These are phyloP conservation scores for Mormyrops attenuatus DNA, from an alignment of 2,797 vertebrate genomes.

Conservation along the genomic window DNA sequence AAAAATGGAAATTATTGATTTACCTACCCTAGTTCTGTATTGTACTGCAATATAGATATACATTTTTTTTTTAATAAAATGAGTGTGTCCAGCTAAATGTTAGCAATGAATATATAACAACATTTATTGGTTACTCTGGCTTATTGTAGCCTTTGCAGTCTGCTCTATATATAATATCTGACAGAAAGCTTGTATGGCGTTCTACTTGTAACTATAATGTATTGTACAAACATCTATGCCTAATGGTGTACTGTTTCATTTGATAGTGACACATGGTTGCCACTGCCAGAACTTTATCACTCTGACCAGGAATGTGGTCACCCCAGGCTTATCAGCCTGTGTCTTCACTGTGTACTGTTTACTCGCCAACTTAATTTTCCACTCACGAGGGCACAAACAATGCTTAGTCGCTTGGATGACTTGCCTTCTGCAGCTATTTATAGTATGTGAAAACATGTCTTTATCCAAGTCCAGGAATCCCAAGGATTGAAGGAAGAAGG, in stretches of 20 bases:
- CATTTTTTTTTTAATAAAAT: not conserved
- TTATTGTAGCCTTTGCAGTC: not conserved
- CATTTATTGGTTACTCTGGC: not conserved
- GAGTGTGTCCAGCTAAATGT: not conserved
- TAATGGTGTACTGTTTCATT: not conserved
- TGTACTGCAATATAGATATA: not conserved
- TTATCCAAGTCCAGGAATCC: constrained; percentile 18
- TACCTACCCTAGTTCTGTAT: not conserved
- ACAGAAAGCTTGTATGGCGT: not conserved
- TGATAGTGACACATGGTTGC: not conserved
- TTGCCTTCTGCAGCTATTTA: constrained; percentile 13
- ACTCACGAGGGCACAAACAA: constrained; percentile 9
- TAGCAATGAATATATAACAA: not conserved
- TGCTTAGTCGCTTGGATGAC: not conserved
- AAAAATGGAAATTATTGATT: not conserved
- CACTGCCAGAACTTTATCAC: constrained; percentile 10
- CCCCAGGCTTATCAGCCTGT: not conserved
- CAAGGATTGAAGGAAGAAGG: not conserved
- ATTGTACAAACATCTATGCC: not conserved
- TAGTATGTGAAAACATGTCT: constrained; percentile 9
- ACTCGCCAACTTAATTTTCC: constrained; percentile 15
- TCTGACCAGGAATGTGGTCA: not conserved
- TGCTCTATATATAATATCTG: not conserved
- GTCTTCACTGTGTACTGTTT: not conserved
- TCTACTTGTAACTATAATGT: not conserved